Percentiles rank a stretch among this genome's conserved stretches.
phyloP scores from a whole-genome alignment of 1,140 invertebrate species.

The Drosophila varians region DNA sequence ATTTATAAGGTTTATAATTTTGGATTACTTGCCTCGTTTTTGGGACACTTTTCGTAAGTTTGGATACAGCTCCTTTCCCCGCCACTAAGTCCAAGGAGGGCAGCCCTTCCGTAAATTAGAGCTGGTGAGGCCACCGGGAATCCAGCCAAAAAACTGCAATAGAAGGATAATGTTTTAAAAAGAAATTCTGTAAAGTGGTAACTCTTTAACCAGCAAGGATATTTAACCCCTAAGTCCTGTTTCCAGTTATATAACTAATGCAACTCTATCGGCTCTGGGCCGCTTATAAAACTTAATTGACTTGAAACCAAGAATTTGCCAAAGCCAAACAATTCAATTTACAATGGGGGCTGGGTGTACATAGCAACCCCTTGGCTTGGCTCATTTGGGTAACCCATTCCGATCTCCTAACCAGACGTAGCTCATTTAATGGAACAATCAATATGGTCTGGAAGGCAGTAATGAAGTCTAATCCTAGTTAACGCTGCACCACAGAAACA shows the following conservation, averaged over 20 bases:
- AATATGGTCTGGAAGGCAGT: constrained; percentile 63
- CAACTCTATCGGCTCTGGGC: constrained; percentile 26
- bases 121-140: constrained; percentile 86
- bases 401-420: constrained; percentile 44
- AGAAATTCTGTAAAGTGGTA: background rate
- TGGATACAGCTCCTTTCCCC: constrained; percentile 86
- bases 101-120: constrained; percentile 89
- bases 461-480: constrained; percentile 79
- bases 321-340: constrained; percentile 74
- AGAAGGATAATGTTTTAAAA: background rate
- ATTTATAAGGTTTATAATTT: background rate
- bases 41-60: constrained; percentile 90
- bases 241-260: constrained; percentile 33
- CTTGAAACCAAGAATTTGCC: constrained; percentile 65
- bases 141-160: constrained; percentile 83
- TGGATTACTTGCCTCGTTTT: constrained; percentile 84
- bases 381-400: background rate
- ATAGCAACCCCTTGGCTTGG: background rate
- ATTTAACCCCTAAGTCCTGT: constrained; percentile 23
- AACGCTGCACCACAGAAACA: constrained; percentile 50
- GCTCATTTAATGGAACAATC: constrained; percentile 76
- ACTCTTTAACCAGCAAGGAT: background rate
- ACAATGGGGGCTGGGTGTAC: constrained; percentile 34
- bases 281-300: constrained; percentile 73
- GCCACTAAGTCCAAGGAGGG: constrained; percentile 88